Evolutionary conservation across 2,888 invertebrate species (phyloP).

Genomic region (Parnassius mnemosyne): DNA sequence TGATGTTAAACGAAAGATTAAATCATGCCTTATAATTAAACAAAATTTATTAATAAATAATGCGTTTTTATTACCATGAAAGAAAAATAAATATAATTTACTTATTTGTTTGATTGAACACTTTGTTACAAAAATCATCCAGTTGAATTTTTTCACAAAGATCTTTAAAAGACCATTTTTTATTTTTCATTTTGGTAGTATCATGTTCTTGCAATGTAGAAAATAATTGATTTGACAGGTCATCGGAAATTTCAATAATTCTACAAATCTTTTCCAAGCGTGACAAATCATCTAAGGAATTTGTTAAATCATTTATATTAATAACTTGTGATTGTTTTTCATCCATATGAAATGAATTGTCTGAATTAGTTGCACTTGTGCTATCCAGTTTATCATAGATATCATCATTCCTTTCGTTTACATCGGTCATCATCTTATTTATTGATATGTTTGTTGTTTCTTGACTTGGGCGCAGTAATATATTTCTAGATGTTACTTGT

Average conservation of each 20-base stretch:
- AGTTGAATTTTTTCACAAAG: slow-evolving; percentile 65
- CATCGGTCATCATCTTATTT: slow-evolving; percentile 31
- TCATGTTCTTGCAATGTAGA: slow-evolving; percentile 45
- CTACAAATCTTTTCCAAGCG: slow-evolving; percentile 68
- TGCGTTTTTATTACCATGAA: background rate
- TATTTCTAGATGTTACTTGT: slow-evolving; percentile 28
- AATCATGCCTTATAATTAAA: slow-evolving; percentile 39
- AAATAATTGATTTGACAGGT: slow-evolving; percentile 64
- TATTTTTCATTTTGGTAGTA: slow-evolving; percentile 31
- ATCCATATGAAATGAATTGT: slow-evolving; percentile 58
- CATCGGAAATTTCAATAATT: slow-evolving; percentile 75
- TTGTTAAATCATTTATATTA: slow-evolving; percentile 58
- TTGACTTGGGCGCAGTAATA: slow-evolving; percentile 34
- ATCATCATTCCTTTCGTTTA: slow-evolving; percentile 43
- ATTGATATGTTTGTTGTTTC: slow-evolving; percentile 36
- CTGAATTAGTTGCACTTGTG: slow-evolving; percentile 58
- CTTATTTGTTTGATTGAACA: slow-evolving; percentile 45
- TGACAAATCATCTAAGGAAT: slow-evolving; percentile 62
- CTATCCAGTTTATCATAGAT: slow-evolving; percentile 72
- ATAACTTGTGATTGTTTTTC: slow-evolving; percentile 65
- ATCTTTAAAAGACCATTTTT: slow-evolving; percentile 69
- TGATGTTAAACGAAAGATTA: slow-evolving; percentile 26
- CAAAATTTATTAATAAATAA: slow-evolving; percentile 7
- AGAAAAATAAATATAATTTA: background rate
- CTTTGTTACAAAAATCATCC: slow-evolving; percentile 67